Base-by-base conservation (phyloP, 2,113 vertebrate genomes). In the Triplophysa tibetana region DNA sequence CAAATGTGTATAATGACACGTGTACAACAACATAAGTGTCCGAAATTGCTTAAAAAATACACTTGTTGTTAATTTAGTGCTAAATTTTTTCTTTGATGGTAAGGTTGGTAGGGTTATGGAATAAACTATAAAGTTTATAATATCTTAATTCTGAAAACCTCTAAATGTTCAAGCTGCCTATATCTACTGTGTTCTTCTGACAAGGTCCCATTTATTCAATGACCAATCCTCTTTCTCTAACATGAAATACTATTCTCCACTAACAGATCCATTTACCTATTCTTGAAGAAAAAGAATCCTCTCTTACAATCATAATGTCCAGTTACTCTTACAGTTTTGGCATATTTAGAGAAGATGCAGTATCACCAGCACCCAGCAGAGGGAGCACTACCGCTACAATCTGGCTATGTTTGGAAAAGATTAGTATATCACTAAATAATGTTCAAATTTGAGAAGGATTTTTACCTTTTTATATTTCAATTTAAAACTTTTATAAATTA, bases 121-220 rank as follows among this genome's bases (percentile, higher is more conserved):
- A 38, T 38, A 38, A 7, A 38, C 33, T 38, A 38, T 8, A 38
- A 6, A 38, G 33, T 38, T 38, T 38, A 6, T 1, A 7, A 38
- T 38, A 38, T 38, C 33, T 38, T n/a, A 23, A 52, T 1, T 50
- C 8, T 38, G 26, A 38, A 5, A 38, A 7, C 33, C 7, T 38
- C 6, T 56, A 50, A 52, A 41, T 41, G 56, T 41, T 10, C n/a
- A 9, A 41, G 60, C 70, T 60, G 70, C 54, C 33, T 23, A 10
- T 29, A 73, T 52, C 70, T 16, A 33, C 1, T 70, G 10, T 72
- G 17, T 56, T n/a, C 19, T 72, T 72, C n/a, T 73, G 70, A 23
- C 13, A 23, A 61, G 16, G n/a, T 60, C 54, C 54, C 70, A 60
- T 73, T 60, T 73, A 61, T 11, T 60, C 7, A 4, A 60, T 41